phyloP scores from a whole-genome alignment of 2,797 vertebrate genomes.

The Dendrocincla fuliginosa region DNA sequence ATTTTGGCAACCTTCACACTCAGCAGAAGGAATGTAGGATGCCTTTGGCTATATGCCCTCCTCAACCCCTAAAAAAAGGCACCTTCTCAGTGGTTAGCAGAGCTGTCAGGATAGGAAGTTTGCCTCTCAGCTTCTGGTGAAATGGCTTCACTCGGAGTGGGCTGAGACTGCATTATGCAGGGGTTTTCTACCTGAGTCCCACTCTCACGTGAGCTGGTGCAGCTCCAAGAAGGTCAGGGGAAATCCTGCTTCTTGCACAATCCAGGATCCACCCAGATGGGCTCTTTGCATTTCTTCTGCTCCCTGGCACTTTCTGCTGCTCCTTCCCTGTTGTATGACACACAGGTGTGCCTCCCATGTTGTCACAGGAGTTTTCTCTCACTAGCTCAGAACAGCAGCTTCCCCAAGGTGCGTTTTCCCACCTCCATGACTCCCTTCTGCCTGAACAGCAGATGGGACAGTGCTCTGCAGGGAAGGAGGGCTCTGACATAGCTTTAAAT shows the following conservation, averaged over 20 bases:
- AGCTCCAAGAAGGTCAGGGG: neutral
- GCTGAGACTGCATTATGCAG: neutral
- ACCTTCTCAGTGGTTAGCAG: neutral
- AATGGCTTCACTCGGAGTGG: neutral
- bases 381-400: neutral
- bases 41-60: conserved; percentile 31
- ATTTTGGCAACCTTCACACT: conserved; percentile 29
- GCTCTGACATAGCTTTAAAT: neutral
- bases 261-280: neutral
- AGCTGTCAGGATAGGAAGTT: neutral
- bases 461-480: neutral
- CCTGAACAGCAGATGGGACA: neutral
- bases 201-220: neutral
- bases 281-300: neutral
- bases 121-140: neutral
- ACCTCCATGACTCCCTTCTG: neutral
- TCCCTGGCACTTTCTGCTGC: neutral
- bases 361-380: neutral
- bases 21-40: conserved; percentile 55
- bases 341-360: neutral
- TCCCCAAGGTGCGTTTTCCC: neutral
- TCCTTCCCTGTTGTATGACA: neutral
- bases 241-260: neutral
- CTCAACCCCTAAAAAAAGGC: conserved; percentile 32
- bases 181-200: neutral